These are phyloP conservation scores for Lasius fuliginosus DNA, from an alignment of 2,888 invertebrate species.

Conservation along the genomic window DNA sequence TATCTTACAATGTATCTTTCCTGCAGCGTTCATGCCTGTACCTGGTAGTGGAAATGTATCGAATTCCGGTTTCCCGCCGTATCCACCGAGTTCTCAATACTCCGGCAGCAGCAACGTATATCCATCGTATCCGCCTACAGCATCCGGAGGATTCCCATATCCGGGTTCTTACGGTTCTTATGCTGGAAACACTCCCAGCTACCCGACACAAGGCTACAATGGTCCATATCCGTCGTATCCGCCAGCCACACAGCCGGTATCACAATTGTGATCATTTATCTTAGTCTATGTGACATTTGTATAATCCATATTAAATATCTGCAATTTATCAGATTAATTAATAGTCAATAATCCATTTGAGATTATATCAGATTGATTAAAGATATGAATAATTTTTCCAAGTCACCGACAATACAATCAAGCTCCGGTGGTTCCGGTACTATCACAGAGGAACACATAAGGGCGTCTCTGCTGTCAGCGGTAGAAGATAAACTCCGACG, in stretches of 20 bases:
- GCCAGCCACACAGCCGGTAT: constrained; percentile 80
- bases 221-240: constrained; percentile 85
- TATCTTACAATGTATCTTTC: neutral
- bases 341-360: neutral
- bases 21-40: constrained; percentile 86
- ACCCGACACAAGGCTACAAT: constrained; percentile 84
- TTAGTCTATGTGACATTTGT: neutral
- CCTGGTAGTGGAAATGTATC: constrained; percentile 68
- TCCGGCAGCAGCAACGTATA: constrained; percentile 68
- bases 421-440: constrained; percentile 90
- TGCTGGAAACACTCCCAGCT: constrained; percentile 82
- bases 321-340: neutral
- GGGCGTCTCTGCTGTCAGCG: constrained; percentile 96
- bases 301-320: constrained; percentile 2
- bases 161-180: constrained; percentile 87
- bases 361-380: neutral
- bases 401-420: constrained; percentile 83
- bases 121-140: constrained; percentile 78
- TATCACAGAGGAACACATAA: constrained; percentile 98
- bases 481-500: constrained; percentile 97
- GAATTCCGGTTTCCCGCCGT: constrained; percentile 66
- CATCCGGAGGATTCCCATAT: constrained; percentile 78
- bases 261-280: constrained; percentile 11
- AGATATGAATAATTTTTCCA: constrained; percentile 23
- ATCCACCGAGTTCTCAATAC: constrained; percentile 73